Percentiles rank a stretch among this genome's conserved stretches.
These are phyloP conservation scores for Botia almorhae DNA, from an alignment of 2,797 vertebrate genomes.

Conservation along the genomic window DNA sequence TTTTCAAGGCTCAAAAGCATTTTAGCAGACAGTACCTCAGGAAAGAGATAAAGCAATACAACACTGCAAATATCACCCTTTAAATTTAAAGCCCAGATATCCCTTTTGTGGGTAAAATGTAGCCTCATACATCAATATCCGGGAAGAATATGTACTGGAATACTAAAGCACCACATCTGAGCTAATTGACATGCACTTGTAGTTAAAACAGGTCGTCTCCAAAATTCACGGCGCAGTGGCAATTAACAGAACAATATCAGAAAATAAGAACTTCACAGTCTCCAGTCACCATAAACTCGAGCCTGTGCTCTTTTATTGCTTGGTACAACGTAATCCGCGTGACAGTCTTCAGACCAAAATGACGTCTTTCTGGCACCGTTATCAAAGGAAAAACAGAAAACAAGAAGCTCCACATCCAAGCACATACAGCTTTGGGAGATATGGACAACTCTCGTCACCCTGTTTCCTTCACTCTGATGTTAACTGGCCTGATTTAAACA, in stretches of 20 bases:
- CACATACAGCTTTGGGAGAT: slow-evolving; percentile 18
- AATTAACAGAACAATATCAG: neutral
- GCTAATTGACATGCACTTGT: neutral
- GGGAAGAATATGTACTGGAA: neutral
- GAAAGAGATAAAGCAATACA: slow-evolving; percentile 13
- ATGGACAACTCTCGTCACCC: slow-evolving; percentile 12
- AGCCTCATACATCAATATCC: neutral
- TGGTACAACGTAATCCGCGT: neutral
- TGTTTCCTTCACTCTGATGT: slow-evolving; percentile 28
- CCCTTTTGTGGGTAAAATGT: slow-evolving; percentile 1
- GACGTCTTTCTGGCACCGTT: slow-evolving; percentile 1
- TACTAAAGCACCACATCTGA: neutral
- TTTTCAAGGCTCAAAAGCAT: neutral
- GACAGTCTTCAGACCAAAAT: slow-evolving; percentile 22
- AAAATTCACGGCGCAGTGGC: neutral
- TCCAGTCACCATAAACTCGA: slow-evolving; percentile 8
- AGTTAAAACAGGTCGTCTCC: neutral
- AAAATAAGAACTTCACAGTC: slow-evolving; percentile 5
- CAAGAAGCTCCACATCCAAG: neutral
- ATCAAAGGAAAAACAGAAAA: slow-evolving; percentile 11
- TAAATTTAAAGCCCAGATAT: slow-evolving; percentile 17
- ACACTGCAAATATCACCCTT: slow-evolving; percentile 14
- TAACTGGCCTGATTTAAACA: slow-evolving; percentile 46
- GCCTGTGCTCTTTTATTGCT: slow-evolving; percentile 2
- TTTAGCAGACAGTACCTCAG: slow-evolving; percentile 5